Conservation (phyloP, 2,113 vertebrate genomes). For the Neomonachus schauinslandi region DNA sequence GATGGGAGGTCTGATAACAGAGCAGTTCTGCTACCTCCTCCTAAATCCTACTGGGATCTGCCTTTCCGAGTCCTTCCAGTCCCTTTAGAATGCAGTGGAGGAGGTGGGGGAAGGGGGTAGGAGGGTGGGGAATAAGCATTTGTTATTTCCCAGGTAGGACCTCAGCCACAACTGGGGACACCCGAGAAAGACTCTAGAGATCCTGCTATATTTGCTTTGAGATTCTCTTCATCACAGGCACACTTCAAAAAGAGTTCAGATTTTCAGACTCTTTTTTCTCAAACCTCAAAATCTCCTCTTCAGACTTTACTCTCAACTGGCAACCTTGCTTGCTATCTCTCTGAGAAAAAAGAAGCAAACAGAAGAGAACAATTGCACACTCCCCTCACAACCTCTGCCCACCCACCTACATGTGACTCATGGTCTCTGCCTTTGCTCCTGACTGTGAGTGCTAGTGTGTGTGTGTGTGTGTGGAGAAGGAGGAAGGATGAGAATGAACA, state of each 20-base stretch:
- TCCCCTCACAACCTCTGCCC: background rate
- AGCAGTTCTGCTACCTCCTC: background rate
- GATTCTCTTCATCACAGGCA: background rate
- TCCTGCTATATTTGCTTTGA: background rate
- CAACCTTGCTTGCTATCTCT: background rate
- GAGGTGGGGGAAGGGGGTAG: background rate
- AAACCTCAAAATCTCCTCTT: background rate
- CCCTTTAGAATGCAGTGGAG: background rate
- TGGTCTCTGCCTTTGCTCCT: background rate
- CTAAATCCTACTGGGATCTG: background rate
- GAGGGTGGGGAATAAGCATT: background rate
- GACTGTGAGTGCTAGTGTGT: background rate
- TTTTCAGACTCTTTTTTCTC: background rate
- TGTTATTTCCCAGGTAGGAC: background rate
- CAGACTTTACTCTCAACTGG: background rate
- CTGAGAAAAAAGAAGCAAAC: background rate
- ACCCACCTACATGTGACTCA: background rate
- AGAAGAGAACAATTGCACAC: background rate
- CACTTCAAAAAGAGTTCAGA: background rate
- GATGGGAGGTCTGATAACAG: background rate
- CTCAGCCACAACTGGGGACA: background rate
- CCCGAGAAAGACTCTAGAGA: background rate
- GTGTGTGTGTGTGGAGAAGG: background rate
- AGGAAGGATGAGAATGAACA: background rate
- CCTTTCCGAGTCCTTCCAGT: background rate